Percentiles rank a stretch among this genome's conserved stretches.
phyloP scores from a whole-genome alignment of 1,140 invertebrate genomes.

The Ceratina australensis region DNA sequence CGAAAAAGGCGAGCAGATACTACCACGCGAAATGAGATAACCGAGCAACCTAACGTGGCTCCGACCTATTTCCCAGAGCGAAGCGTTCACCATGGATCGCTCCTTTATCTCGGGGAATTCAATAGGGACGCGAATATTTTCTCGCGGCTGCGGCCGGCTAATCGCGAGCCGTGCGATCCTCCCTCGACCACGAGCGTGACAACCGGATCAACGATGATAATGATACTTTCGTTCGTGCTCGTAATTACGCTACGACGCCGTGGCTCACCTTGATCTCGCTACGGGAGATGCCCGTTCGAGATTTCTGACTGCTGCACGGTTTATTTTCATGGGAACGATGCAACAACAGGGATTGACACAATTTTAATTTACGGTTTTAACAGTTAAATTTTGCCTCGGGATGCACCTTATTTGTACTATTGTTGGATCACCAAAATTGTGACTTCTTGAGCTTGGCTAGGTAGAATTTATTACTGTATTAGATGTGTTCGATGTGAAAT shows the following conservation, averaged over 20 bases:
- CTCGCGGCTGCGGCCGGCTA: not conserved
- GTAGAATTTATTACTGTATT: too few relatives aligned
- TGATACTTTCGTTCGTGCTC: slow-evolving; percentile 21
- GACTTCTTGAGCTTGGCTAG: too few relatives aligned
- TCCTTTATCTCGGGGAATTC: slow-evolving; percentile 43
- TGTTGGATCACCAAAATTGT: too few relatives aligned
- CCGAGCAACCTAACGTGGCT: slow-evolving; percentile 34
- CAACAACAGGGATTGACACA: not conserved
- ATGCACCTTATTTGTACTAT: too few relatives aligned
- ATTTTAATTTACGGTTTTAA: not conserved
- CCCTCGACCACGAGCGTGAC: not conserved
- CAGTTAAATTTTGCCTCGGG: not conserved
- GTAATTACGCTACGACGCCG: slow-evolving; percentile 12
- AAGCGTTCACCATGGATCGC: slow-evolving; percentile 22
- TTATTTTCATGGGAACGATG: not conserved
- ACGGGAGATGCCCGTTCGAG: not conserved
- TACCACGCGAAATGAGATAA: slow-evolving; percentile 41
- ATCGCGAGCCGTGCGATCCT: not conserved
- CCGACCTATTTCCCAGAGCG: slow-evolving; percentile 49
- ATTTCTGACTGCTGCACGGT: not conserved
- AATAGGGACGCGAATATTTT: slow-evolving; percentile 24
- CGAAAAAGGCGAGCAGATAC: slow-evolving; percentile 36
- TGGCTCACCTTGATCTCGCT: not conserved
- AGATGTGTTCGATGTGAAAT: too few relatives aligned
- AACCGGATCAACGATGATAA: slow-evolving; percentile 12